Evolutionary conservation across 2,797 vertebrate species (phyloP), one percentile per base, ranked within the genome.

Genomic region (Prionace glauca): DNA sequence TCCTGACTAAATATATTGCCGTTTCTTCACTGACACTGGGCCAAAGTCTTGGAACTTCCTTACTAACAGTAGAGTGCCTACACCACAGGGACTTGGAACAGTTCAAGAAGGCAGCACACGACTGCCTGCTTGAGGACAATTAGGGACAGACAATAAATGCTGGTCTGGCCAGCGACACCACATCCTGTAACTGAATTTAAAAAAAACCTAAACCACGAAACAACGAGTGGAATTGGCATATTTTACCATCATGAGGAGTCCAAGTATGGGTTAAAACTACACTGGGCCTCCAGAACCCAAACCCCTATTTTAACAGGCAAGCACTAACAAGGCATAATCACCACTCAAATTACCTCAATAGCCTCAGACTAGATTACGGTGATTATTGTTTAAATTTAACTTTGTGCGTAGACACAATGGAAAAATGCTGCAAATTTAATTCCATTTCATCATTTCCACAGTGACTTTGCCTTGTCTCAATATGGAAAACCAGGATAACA

Each of bases 321-420:
- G 62, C 62, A 92, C 62, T 14, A 92, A 36, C n/a, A 41, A 92
- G 1, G 20, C 90, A 92, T 92, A 92, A 92, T 92, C 62, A 92
- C 62, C 20, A 92, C 62, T 62, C n/a, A 69, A 41, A 20, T 22
- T 92, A 67, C 90, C 62, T 67, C 90, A 92, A 69, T 67, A 92
- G 22, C n/a, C 62, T 92, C 90, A 92, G 90, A 92, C 62, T 41
- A n/a, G 36, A 69, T 92, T 92, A 92, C 62, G 20, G 65, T 92
- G 67, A 92, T 92, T 92, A 92, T 36, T 91, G 65, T 92, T 92
- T 92, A 69, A 92, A 67, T 69, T 92, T 92, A 92, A 92, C 36
- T 69, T 69, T 92, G 62, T 92, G n/a, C 67, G 20, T 69, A 41
- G 62, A 92, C 90, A 92, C 67, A 67, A 92, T 92, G 62, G 90